phyloP scores from a whole-genome alignment of 1,140 invertebrate species.

The Lycorma delicatula region DNA sequence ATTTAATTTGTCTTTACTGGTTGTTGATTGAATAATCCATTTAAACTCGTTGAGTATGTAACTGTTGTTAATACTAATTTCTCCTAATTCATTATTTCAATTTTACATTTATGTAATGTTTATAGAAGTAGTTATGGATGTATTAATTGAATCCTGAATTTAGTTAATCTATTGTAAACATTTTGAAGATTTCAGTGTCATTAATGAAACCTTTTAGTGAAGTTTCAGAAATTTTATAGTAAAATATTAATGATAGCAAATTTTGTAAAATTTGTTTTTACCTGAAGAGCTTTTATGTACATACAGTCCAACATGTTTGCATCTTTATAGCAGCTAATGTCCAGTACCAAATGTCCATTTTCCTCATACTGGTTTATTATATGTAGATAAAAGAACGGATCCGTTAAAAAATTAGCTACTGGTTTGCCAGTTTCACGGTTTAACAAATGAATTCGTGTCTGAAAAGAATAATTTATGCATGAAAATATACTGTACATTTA shows the following conservation, averaged over 20 bases:
- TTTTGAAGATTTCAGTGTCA: neutral
- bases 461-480: too few species aligned
- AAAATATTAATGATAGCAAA: neutral
- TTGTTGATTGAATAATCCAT: too few species aligned
- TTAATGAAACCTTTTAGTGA: neutral
- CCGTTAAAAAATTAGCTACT: slow-evolving; percentile 51
- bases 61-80: too few species aligned
- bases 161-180: too few species aligned
- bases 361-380: slow-evolving; percentile 80
- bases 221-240: neutral
- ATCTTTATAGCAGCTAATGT: slow-evolving; percentile 76
- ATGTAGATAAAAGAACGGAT: slow-evolving; percentile 78
- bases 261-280: slow-evolving; percentile 32
- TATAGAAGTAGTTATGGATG: too few species aligned
- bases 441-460: slow-evolving; percentile 68
- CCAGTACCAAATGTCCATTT: slow-evolving; percentile 58
- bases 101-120: too few species aligned
- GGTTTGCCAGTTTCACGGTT: slow-evolving; percentile 50
- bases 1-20: too few species aligned
- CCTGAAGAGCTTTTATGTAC: slow-evolving; percentile 71
- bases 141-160: too few species aligned
- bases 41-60: too few species aligned
- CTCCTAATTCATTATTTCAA: too few species aligned
- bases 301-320: slow-evolving; percentile 75
- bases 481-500: too few species aligned